These are phyloP conservation scores for Otus scops DNA, from an alignment of 2,797 vertebrate genomes.

Conservation along the genomic window DNA sequence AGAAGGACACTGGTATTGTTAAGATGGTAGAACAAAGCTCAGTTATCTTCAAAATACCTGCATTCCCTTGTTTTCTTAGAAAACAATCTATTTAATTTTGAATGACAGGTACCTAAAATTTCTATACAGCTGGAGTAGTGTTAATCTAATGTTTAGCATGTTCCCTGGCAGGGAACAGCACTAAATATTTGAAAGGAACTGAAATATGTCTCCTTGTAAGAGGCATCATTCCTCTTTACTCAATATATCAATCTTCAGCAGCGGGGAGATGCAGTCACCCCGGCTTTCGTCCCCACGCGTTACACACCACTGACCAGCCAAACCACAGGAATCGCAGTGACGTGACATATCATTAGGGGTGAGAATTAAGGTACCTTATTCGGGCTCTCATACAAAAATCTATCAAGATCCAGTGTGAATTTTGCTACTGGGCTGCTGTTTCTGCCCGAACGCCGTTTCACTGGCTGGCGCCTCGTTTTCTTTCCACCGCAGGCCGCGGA, in stretches of 20 bases:
- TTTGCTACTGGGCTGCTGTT: not conserved
- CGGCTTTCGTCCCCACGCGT: not conserved
- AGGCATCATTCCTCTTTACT: not conserved
- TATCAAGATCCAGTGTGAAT: not conserved
- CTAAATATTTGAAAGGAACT: not conserved
- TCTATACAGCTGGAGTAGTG: not conserved
- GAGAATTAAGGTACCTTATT: not conserved
- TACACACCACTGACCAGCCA: not conserved
- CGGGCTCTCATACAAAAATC: not conserved
- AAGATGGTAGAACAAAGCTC: not conserved
- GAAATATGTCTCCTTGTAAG: not conserved
- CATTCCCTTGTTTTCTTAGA: not conserved
- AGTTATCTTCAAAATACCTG: not conserved
- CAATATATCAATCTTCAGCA: not conserved
- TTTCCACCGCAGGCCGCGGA: not conserved
- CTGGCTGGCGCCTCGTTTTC: not conserved
- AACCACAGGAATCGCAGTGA: not conserved
- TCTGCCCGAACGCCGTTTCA: not conserved
- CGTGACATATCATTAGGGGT: not conserved
- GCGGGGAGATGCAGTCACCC: not conserved
- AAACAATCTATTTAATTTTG: not conserved
- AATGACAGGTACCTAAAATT: not conserved
- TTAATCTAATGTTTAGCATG: not conserved
- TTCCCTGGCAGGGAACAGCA: not conserved
- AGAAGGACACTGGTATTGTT: not conserved